A percentile compares a stretch with the other conserved stretches of the same genome.
Evolutionary conservation across 2,113 vertebrate genomes (phyloP).

Genomic region (Corythaixoides concolor): DNA sequence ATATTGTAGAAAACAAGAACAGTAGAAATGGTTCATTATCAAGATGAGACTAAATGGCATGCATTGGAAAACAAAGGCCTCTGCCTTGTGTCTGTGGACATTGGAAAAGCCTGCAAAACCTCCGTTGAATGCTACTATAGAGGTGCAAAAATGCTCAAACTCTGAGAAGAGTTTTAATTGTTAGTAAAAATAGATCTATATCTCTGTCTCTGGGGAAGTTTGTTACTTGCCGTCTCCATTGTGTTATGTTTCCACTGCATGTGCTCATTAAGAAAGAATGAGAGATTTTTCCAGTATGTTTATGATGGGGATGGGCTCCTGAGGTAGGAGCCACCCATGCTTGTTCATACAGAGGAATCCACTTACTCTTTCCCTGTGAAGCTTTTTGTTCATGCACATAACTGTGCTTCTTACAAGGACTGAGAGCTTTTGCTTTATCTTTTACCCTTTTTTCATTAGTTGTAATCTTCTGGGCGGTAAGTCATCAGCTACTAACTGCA

Average conservation of each 20-base stretch:
- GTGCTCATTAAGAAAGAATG: not conserved
- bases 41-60: not conserved
- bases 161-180: not conserved
- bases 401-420: not conserved
- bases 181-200: not conserved
- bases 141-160: not conserved
- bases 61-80: not conserved
- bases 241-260: not conserved
- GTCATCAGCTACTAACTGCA: not conserved
- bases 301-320: not conserved
- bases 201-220: not conserved
- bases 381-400: not conserved
- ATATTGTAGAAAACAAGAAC: not conserved
- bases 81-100: not conserved
- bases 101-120: not conserved
- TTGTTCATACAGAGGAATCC: not conserved
- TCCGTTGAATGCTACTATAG: not conserved
- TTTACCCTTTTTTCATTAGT: not conserved
- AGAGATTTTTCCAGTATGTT: not conserved
- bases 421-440: not conserved
- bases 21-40: not conserved
- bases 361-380: not conserved
- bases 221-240: not conserved
- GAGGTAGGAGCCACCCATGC: not conserved
- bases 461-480: not conserved